phyloP scores from a whole-genome alignment of 2,888 invertebrate genomes.

The Ophion ventricosus region DNA sequence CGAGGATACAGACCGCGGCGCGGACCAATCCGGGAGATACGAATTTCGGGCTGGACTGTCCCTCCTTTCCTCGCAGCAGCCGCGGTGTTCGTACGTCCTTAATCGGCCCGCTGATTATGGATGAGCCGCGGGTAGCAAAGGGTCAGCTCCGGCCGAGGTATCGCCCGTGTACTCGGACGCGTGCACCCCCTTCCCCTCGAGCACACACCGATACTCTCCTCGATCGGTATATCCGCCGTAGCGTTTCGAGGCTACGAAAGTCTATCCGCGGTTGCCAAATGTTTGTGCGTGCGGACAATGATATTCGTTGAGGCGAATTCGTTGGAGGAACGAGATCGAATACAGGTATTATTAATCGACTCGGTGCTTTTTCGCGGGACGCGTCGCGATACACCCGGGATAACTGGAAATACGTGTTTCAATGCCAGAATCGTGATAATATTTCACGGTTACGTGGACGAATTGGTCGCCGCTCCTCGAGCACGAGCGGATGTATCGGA shows the following conservation, averaged over 20 bases:
- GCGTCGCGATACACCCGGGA: background rate
- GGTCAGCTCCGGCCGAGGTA: conserved; percentile 68
- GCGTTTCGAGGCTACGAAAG: too few species aligned
- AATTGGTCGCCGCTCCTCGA: conserved; percentile 30
- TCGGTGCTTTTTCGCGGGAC: background rate
- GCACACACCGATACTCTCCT: background rate
- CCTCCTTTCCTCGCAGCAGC: conserved; percentile 7
- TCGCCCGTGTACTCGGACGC: background rate
- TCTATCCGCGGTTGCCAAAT: too few species aligned
- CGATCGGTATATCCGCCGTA: background rate
- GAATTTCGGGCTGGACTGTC: conserved; percentile 69
- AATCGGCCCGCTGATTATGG: conserved; percentile 77
- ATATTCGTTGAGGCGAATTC: too few species aligned
- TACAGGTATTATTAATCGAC: too few species aligned
- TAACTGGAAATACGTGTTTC: background rate
- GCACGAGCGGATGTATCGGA: conserved; percentile 56
- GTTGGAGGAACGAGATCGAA: too few species aligned
- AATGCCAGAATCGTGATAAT: background rate
- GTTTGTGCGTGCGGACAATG: too few species aligned
- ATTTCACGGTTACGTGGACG: background rate
- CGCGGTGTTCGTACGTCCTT: too few species aligned
- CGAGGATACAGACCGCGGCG: conserved; percentile 19
- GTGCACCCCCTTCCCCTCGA: background rate
- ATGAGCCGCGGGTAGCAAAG: conserved; percentile 70
- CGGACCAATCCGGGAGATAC: conserved; percentile 64